These are phyloP conservation scores for Diaperis boleti DNA, from an alignment of 2,888 invertebrate genomes.

Conservation along the genomic window DNA sequence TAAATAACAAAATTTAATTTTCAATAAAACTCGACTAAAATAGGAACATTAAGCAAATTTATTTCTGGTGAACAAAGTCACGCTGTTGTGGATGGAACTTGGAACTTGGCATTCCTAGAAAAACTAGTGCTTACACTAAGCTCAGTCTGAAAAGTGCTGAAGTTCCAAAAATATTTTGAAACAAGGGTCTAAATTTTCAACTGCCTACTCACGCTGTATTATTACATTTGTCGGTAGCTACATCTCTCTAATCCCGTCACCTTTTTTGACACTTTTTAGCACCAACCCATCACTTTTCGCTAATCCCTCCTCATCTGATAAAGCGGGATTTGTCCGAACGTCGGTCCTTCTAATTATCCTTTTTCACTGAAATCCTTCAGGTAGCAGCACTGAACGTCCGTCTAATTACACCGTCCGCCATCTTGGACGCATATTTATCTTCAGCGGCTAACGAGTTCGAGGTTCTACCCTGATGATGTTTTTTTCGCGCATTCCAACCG, in stretches of 20 bases:
- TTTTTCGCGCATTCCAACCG: constrained; percentile 54
- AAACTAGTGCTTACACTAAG: too few relatives aligned
- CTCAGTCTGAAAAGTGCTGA: too few relatives aligned
- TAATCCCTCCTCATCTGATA: constrained; percentile 2
- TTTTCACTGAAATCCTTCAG: background rate
- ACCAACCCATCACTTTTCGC: background rate
- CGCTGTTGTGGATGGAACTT: too few relatives aligned
- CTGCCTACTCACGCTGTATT: background rate
- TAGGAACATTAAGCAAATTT: too few relatives aligned
- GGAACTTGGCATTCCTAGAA: too few relatives aligned
- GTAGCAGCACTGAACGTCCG: background rate
- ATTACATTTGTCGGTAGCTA: background rate
- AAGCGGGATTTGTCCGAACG: background rate
- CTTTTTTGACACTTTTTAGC: background rate
- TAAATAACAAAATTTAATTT: too few relatives aligned
- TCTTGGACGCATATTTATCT: constrained; percentile 31
- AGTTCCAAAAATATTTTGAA: too few relatives aligned
- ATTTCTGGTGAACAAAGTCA: too few relatives aligned
- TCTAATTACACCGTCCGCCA: constrained; percentile 16
- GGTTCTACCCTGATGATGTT: constrained; percentile 37
- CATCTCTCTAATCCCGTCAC: background rate
- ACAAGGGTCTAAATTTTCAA: too few relatives aligned
- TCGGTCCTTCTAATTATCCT: constrained; percentile 10
- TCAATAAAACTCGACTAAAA: too few relatives aligned
- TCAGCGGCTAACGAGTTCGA: constrained; percentile 36